Conservation (phyloP, 23 tunicate species). For the Halocynthia roretzi region DNA sequence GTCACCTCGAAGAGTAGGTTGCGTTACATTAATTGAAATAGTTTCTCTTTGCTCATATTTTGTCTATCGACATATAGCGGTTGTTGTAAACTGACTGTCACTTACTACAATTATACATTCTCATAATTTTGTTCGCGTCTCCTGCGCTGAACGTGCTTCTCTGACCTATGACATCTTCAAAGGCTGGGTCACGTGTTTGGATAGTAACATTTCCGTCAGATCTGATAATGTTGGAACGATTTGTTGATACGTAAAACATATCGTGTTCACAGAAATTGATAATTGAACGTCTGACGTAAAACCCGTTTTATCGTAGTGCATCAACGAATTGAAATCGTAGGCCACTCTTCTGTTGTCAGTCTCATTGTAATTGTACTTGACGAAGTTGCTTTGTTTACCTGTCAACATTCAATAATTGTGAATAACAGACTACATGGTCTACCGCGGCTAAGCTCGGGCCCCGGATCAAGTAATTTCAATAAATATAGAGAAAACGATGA, state of each 20-base stretch:
- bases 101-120: slow-evolving; percentile 85
- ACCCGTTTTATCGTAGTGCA: slow-evolving; percentile 78
- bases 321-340: slow-evolving; percentile 76
- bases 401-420: not conserved
- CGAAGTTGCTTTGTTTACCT: slow-evolving; percentile 61
- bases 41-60: no score
- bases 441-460: no score
- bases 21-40: no score
- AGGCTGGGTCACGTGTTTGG: slow-evolving; percentile 79
- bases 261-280: not conserved
- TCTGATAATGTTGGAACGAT: slow-evolving; percentile 10
- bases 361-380: slow-evolving; percentile 39
- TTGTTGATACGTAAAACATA: not conserved
- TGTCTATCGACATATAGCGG: no score
- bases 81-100: not conserved
- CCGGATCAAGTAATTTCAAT: no score
- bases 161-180: slow-evolving; percentile 94
- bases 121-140: slow-evolving; percentile 57
- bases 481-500: no score
- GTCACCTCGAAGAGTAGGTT: slow-evolving; percentile 31
- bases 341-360: slow-evolving; percentile 71
- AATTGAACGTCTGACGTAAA: slow-evolving; percentile 36
- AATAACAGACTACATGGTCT: no score
- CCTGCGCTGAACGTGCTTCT: slow-evolving; percentile 76
- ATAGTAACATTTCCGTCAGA: slow-evolving; percentile 78